These are phyloP conservation scores for Cyprinodon tularosa DNA, from an alignment of 2,113 vertebrate genomes.

Conservation along the genomic window DNA sequence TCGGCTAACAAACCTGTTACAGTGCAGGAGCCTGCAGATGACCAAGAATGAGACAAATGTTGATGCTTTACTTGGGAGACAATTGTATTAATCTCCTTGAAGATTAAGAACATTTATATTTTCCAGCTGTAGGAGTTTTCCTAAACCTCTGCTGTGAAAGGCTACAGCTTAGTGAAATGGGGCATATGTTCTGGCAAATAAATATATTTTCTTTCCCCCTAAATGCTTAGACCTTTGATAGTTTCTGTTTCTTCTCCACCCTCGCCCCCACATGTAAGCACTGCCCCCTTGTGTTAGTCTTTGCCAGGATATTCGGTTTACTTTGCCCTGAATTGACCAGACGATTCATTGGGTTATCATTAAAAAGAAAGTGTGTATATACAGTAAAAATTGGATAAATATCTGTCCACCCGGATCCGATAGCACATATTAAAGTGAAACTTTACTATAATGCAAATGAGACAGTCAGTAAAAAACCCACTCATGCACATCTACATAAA, in stretches of 20 bases:
- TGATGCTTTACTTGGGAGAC: slow-evolving; percentile 48
- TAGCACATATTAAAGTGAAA: slow-evolving; percentile 6
- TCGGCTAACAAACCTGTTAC: slow-evolving; percentile 45
- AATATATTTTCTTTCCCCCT: slow-evolving; percentile 40
- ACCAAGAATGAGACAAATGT: slow-evolving; percentile 1
- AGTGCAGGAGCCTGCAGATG: slow-evolving; percentile 26
- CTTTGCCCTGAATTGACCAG: slow-evolving; percentile 34
- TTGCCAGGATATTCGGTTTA: slow-evolving; percentile 31
- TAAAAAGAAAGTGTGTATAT: slow-evolving; percentile 7
- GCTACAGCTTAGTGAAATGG: slow-evolving; percentile 35
- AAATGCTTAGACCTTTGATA: slow-evolving; percentile 21
- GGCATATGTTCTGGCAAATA: slow-evolving; percentile 61
- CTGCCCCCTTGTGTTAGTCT: slow-evolving; percentile 49
- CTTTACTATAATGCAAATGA: slow-evolving; percentile 23
- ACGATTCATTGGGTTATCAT: slow-evolving; percentile 8
- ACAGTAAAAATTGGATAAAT: neutral
- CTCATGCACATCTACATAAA: slow-evolving; percentile 21
- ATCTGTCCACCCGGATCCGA: slow-evolving; percentile 3
- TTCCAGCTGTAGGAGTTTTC: slow-evolving; percentile 43
- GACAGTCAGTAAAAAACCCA: slow-evolving; percentile 2
- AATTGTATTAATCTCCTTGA: slow-evolving; percentile 62
- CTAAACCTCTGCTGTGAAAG: slow-evolving; percentile 49
- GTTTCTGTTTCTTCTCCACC: slow-evolving; percentile 22
- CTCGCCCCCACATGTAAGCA: slow-evolving; percentile 29
- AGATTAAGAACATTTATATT: slow-evolving; percentile 69